phyloP scores from a whole-genome alignment of 2,797 vertebrate species.

The Peromyscus attwateri region DNA sequence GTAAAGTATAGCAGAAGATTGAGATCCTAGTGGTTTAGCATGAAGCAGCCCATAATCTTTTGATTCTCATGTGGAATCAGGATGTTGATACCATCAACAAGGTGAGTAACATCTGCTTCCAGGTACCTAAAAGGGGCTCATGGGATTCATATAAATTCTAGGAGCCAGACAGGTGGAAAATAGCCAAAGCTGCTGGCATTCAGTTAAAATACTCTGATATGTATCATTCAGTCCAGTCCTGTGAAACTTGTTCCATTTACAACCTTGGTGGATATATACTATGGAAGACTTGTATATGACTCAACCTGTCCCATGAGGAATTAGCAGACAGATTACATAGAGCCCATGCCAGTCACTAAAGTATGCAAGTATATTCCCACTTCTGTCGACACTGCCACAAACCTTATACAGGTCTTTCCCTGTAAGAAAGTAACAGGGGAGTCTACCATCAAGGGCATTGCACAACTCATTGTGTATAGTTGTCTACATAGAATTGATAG shows the following conservation, averaged over 20 bases:
- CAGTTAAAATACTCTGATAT: not conserved
- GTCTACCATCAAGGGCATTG: not conserved
- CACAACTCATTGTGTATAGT: not conserved
- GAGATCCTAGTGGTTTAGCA: not conserved
- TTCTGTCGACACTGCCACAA: not conserved
- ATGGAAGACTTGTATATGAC: not conserved
- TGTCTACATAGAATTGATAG: not conserved
- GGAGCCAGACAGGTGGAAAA: not conserved
- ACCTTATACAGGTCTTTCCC: not conserved
- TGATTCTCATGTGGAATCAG: not conserved
- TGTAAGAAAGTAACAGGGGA: not conserved
- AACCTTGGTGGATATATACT: not conserved
- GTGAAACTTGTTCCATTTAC: not conserved
- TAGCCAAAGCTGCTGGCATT: not conserved
- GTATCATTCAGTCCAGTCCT: not conserved
- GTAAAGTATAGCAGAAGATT: not conserved
- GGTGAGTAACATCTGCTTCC: not conserved
- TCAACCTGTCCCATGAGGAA: not conserved
- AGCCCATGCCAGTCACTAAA: not conserved
- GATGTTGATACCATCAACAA: not conserved
- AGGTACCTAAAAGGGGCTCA: not conserved
- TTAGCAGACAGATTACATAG: not conserved
- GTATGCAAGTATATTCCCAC: not conserved
- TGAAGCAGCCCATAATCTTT: not conserved
- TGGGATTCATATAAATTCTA: not conserved